These are phyloP conservation scores for Falco biarmicus DNA, from an alignment of 2,797 vertebrate species.

Conservation along the genomic window DNA sequence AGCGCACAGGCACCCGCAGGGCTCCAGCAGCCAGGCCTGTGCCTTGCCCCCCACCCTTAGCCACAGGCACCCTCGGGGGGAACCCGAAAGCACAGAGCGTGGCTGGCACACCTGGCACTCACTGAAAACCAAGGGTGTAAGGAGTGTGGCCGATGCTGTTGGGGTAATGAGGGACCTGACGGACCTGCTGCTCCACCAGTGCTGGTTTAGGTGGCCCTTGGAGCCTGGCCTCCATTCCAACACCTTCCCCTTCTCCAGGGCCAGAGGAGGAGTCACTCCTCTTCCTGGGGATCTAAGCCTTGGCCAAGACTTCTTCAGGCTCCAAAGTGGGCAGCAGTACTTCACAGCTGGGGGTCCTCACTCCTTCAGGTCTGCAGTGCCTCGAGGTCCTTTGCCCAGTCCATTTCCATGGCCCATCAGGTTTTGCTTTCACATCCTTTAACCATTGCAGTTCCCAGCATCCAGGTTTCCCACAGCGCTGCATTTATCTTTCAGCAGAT, in stretches of 20 bases:
- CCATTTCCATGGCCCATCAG: neutral
- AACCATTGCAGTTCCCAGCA: neutral
- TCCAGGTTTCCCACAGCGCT: neutral
- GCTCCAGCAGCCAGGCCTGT: neutral
- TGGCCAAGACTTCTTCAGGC: neutral
- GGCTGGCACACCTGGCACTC: neutral
- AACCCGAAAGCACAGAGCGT: neutral
- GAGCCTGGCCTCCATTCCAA: neutral
- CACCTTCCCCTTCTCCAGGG: neutral
- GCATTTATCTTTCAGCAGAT: neutral
- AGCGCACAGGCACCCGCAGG: rapidly evolving
- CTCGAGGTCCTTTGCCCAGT: neutral
- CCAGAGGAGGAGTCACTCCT: neutral
- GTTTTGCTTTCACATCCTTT: neutral
- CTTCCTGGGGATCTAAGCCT: neutral
- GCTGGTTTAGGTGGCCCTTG: neutral
- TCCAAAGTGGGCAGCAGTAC: neutral
- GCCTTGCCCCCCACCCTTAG: neutral
- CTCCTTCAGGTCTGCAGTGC: neutral
- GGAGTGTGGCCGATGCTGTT: neutral
- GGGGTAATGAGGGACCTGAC: neutral
- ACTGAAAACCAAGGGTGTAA: neutral
- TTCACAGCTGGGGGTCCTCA: rapidly evolving
- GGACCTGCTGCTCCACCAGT: neutral
- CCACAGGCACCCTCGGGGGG: neutral